Base-by-base conservation (phyloP, 2,113 vertebrate species). In the Alectura lathami region DNA sequence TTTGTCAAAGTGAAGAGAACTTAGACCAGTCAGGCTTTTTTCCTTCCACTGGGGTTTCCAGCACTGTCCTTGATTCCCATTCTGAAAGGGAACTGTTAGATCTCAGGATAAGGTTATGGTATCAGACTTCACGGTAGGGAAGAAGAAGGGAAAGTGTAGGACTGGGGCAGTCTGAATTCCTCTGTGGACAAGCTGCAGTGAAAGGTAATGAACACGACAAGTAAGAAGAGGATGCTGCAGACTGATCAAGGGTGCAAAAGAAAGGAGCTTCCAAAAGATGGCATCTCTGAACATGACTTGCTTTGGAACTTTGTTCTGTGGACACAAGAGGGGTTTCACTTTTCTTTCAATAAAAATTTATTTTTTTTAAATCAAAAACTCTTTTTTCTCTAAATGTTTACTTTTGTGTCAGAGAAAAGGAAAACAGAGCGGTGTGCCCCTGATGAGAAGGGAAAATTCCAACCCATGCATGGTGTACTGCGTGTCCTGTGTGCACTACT, bases 21-120 rank as follows among this genome's bases (percentile, higher is more conserved):
- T 82, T 42, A 34, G 5, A 78, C 38, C 66, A 24, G 30, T 27
- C 9, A 21, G 14, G 2, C 1, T 11, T n/a, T 17, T 60, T 29
- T 36, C 21, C 5, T 3, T 69, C 13, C 27, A 8, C 7, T 24
- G 23, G 15, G 17, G 6, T 60, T 93, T 69, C 24, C 32, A 64
- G 7, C 8, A 38, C 3, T 9, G 30, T 7, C n/a, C 57, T 14
- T 1, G 0, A 57, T 54, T 64, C 29, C 18, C 17, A 5, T 40
- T n/a, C 50, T 47, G 8, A 64, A 76, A 73, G 11, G 3, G 4
- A 91, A 38, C 2, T 8, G 64, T 13, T 13, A 57, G 9, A 3
- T 53, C 32, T 15, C 15, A 45, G 17, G 21, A 24, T 77, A 8
- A 78, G 8, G 23, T 11, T 38, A 14, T 54, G 60, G 6, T 32